These are phyloP conservation scores for Tragulus kanchil DNA, from an alignment of 2,113 vertebrate genomes.

Conservation along the genomic window DNA sequence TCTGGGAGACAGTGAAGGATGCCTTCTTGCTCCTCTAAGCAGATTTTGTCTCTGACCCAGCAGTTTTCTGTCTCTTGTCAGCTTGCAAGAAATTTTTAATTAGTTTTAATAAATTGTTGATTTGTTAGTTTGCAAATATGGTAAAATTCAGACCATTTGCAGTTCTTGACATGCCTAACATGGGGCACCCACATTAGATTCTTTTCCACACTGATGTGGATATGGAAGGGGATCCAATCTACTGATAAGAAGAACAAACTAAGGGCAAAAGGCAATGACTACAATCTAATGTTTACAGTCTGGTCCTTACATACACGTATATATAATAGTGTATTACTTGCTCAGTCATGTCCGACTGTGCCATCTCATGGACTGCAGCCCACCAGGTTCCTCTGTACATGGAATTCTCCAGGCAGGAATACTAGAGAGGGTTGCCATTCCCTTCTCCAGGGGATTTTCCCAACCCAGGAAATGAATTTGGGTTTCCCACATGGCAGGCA, in stretches of 20 bases:
- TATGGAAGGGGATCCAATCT: background rate
- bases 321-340: background rate
- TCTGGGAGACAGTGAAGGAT: background rate
- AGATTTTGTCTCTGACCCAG: background rate
- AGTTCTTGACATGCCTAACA: background rate
- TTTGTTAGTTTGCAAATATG: background rate
- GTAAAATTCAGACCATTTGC: background rate
- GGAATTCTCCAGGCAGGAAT: background rate
- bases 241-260: background rate
- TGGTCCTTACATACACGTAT: background rate
- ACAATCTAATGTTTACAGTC: background rate
- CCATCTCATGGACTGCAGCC: background rate
- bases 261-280: background rate
- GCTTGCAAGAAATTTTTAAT: background rate
- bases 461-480: background rate
- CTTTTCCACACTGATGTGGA: background rate
- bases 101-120: background rate
- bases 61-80: background rate
- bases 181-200: background rate
- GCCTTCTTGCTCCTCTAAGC: background rate
- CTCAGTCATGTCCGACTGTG: background rate
- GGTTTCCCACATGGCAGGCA: background rate
- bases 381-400: background rate
- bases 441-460: background rate
- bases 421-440: background rate